A percentile compares a stretch with the other conserved stretches of the same genome.
Evolutionary conservation across 2,888 invertebrate species (phyloP).

Genomic region (Mamestra brassicae): DNA sequence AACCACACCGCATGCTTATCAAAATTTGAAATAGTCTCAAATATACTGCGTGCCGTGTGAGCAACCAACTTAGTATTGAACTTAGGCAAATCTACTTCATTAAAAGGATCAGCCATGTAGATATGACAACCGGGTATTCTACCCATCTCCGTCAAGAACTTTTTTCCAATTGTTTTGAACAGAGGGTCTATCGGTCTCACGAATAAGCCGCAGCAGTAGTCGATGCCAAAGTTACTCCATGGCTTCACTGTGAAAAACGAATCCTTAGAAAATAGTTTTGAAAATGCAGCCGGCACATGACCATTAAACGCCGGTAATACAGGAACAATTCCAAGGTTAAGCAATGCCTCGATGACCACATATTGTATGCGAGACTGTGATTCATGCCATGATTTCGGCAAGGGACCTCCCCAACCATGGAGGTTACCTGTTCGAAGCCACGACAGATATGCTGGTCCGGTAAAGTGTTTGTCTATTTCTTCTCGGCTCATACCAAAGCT

Average conservation of each 20-base stretch:
- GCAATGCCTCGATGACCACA: constrained; percentile 93
- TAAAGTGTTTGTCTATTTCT: constrained; percentile 96
- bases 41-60: not conserved
- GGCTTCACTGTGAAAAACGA: constrained; percentile 92
- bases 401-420: constrained; percentile 96
- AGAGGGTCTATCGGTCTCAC: constrained; percentile 95
- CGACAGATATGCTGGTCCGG: constrained; percentile 98
- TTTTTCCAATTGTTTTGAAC: constrained; percentile 83
- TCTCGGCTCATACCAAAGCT: constrained; percentile 93
- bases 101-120: constrained; percentile 98
- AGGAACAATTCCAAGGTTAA: constrained; percentile 96
- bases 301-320: constrained; percentile 98
- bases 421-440: constrained; percentile 99
- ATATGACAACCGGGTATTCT: constrained; percentile 88
- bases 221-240: constrained; percentile 95
- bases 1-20: constrained; percentile 93
- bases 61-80: constrained; percentile 76
- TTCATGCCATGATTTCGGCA: constrained; percentile 93
- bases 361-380: constrained; percentile 93
- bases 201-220: constrained; percentile 95
- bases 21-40: constrained; percentile 92
- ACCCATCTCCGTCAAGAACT: constrained; percentile 63
- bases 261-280: constrained; percentile 93
- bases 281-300: constrained; percentile 95
- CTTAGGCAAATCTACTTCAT: constrained; percentile 93